Evolutionary conservation across 2,113 vertebrate genomes (phyloP), one percentile per base, ranked within the genome.

Genomic region (Xyliphius kryptos): DNA sequence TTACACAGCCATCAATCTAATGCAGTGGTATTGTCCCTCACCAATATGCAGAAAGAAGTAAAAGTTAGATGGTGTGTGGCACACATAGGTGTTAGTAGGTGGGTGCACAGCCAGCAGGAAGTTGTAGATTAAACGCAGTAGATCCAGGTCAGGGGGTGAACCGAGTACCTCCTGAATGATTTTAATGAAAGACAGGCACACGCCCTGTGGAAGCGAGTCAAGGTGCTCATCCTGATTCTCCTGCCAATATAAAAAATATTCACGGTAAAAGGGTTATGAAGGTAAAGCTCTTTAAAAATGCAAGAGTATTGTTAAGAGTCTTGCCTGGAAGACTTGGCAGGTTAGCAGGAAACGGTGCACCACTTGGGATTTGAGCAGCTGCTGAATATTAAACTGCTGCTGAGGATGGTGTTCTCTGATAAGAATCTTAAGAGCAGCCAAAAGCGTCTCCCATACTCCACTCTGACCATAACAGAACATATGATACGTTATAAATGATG

Each of bases 101-200:
- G 96, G 94, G 76, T 99, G 96, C 68, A 97, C 93, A 22, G 96
- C 93, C 79, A 99, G 81, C 63, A 99, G 92, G 79, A 99, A 99
- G 82, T 90, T 94, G 84, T 90, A 97, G 79, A 99, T 86, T 64
- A 97, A 61, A 40, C 84, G 89, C 55, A 99, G 84, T 56, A 99
- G 79, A 68, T 94, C 91, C 82, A 97, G 77, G 72, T 99, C 95
- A 16, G 96, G 96, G 54, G 96, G 96, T 37, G 95, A 99, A 40
- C 96, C 96, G 62, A 99, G 89, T 1, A 98, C 93, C 82, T 99
- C 96, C 80, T 97, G 92, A 83, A 94, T 95, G 81, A 99, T 98
- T 87, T 93, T 97, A 82, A 99, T 91, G 79, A 95, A 99, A 1
- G 96, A 97, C 59, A 82, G 78, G 79, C 94, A 97, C 69, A 98